Evolutionary conservation across 1,140 invertebrate species (phyloP).

Genomic region (Penaeus indicus): DNA sequence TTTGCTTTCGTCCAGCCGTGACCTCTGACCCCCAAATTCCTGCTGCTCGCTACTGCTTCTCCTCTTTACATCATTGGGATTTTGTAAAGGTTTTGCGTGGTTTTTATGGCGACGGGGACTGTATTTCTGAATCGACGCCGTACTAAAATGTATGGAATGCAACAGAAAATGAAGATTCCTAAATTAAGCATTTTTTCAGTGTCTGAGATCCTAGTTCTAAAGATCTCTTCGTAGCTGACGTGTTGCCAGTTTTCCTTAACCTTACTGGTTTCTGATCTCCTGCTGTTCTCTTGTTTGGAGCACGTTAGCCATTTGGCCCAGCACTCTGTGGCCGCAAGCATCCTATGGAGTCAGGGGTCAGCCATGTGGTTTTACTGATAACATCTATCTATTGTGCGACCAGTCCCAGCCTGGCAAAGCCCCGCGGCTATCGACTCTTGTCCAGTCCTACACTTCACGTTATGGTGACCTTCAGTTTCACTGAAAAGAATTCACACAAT

Average conservation of each 20-base stretch:
- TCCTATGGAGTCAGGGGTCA: conserved; percentile 5
- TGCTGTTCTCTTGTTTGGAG: too few relatives aligned
- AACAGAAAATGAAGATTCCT: too few relatives aligned
- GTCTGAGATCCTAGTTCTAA: too few relatives aligned
- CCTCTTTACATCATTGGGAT: not conserved
- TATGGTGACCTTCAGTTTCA: not conserved
- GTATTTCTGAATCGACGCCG: too few relatives aligned
- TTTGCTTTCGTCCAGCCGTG: not conserved
- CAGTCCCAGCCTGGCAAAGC: not conserved
- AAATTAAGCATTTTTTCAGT: too few relatives aligned
- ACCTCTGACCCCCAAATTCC: not conserved
- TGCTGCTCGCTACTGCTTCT: conserved; percentile 11
- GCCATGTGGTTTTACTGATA: conserved; percentile 43
- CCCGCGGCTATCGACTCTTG: not conserved
- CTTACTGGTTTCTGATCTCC: not conserved
- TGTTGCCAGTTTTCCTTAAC: not conserved
- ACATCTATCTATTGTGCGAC: conserved; percentile 38
- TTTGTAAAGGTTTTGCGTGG: too few relatives aligned
- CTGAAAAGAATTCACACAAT: too few relatives aligned
- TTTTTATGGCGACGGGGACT: too few relatives aligned
- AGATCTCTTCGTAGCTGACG: too few relatives aligned
- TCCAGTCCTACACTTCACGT: not conserved
- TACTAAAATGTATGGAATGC: too few relatives aligned
- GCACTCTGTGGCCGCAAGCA: conserved; percentile 15
- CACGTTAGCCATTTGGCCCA: not conserved